Conservation (phyloP, 2,888 invertebrate species). For the Osmoderma eremita region DNA sequence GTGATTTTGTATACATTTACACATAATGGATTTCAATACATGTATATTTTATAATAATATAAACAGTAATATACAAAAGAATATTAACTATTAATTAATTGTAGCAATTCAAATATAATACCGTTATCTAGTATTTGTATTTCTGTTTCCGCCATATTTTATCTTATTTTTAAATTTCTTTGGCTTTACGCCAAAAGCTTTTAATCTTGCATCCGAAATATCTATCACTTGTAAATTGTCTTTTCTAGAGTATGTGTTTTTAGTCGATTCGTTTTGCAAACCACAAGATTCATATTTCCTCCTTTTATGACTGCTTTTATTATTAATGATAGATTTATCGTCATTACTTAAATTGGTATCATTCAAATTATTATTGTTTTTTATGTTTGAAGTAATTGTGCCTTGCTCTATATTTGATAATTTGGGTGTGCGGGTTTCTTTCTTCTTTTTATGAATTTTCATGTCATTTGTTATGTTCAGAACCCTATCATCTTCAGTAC, state of each 20-base stretch:
- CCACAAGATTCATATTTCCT: background rate
- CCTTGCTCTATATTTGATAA: background rate
- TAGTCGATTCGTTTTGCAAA: slow-evolving; percentile 24
- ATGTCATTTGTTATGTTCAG: background rate
- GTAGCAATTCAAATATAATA: background rate
- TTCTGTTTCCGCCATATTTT: slow-evolving; percentile 65
- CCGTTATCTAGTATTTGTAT: background rate
- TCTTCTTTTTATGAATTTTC: slow-evolving; percentile 4
- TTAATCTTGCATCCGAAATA: slow-evolving; percentile 82
- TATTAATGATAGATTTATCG: background rate
- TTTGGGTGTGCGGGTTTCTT: background rate
- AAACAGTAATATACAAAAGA: no score
- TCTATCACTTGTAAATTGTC: slow-evolving; percentile 29
- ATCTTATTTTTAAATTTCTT: slow-evolving; percentile 85
- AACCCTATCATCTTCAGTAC: background rate
- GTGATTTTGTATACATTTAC: no score
- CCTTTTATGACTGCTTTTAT: background rate
- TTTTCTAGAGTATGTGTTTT: slow-evolving; percentile 24
- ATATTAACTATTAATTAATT: background rate
- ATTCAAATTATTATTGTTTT: background rate
- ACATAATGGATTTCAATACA: no score
- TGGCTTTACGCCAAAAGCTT: slow-evolving; percentile 92
- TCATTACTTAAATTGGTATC: background rate
- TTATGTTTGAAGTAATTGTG: background rate
- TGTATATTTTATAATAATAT: no score